A percentile compares a stretch with the other conserved stretches of the same genome.
These are phyloP conservation scores for Chydorus sphaericus DNA, from an alignment of 2,888 invertebrate species.

Conservation along the genomic window DNA sequence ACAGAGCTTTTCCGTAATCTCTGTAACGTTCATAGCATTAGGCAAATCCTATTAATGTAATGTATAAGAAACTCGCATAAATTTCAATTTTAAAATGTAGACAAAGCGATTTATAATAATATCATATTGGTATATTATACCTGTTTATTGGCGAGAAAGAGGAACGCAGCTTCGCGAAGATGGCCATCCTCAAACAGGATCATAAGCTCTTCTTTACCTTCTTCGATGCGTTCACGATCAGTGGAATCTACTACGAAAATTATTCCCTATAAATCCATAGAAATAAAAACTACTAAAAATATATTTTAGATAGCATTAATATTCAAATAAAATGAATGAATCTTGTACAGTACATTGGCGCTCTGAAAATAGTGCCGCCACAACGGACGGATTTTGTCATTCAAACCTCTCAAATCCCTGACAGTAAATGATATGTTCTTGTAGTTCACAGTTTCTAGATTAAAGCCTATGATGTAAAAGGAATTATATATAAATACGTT, in stretches of 20 bases:
- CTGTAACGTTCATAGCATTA: constrained; percentile 99
- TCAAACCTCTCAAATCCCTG: constrained; percentile 95
- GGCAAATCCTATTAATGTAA: constrained; percentile 77
- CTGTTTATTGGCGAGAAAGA: constrained; percentile 99
- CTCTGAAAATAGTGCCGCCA: constrained; percentile 99
- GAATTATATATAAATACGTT: constrained; percentile 13
- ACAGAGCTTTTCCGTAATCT: constrained; percentile 98
- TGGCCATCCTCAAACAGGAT: constrained; percentile 99
- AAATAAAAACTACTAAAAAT: no score
- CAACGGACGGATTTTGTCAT: constrained; percentile 92
- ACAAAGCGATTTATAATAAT: no score
- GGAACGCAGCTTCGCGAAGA: constrained; percentile 93
- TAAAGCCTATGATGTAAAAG: constrained; percentile 57
- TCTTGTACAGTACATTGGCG: constrained; percentile 66
- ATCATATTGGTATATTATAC: no score
- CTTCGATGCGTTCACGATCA: constrained; percentile 96
- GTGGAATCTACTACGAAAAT: constrained; percentile 99
- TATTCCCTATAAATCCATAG: constrained; percentile 53
- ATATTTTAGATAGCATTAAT: background rate
- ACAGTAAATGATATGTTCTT: constrained; percentile 98
- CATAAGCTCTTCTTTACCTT: constrained; percentile 97
- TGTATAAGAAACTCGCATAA: background rate
- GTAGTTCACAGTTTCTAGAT: constrained; percentile 97
- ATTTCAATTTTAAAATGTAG: background rate
- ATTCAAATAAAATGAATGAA: background rate